Conservation (phyloP, 2,888 invertebrate species). For the Dynastes tityus region DNA sequence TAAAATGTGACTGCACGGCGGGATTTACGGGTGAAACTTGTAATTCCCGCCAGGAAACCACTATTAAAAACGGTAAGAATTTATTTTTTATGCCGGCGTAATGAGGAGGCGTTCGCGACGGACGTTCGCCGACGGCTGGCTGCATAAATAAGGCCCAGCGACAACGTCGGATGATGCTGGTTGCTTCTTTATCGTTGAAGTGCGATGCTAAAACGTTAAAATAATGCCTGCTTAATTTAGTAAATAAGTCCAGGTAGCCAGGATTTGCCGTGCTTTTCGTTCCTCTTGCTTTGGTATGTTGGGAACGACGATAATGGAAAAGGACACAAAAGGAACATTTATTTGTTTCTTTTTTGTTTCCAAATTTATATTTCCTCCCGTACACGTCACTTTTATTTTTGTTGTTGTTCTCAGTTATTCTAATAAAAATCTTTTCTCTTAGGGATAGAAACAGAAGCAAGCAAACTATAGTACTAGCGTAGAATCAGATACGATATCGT, state of each 20-base stretch:
- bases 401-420: too few species aligned
- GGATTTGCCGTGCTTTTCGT: neutral
- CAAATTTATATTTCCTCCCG: too few species aligned
- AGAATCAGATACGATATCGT: too few species aligned
- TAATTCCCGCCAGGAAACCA: slow-evolving; percentile 44
- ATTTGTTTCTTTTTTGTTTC: too few species aligned
- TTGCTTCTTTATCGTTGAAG: slow-evolving; percentile 35
- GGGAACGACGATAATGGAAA: neutral
- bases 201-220: slow-evolving; percentile 26
- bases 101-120: neutral
- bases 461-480: too few species aligned
- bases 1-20: slow-evolving; percentile 55
- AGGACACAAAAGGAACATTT: neutral
- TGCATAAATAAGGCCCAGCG: slow-evolving; percentile 25
- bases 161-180: neutral
- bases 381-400: too few species aligned
- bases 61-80: slow-evolving; percentile 37
- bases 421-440: too few species aligned
- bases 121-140: slow-evolving; percentile 1
- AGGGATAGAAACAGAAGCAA: too few species aligned
- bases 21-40: slow-evolving; percentile 54
- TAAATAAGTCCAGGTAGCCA: slow-evolving; percentile 19
- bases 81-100: neutral
- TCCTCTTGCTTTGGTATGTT: too few species aligned
- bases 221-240: slow-evolving; percentile 35